Evolutionary conservation across 2,113 vertebrate species (phyloP).

Genomic region (Sapayoa aenigma): DNA sequence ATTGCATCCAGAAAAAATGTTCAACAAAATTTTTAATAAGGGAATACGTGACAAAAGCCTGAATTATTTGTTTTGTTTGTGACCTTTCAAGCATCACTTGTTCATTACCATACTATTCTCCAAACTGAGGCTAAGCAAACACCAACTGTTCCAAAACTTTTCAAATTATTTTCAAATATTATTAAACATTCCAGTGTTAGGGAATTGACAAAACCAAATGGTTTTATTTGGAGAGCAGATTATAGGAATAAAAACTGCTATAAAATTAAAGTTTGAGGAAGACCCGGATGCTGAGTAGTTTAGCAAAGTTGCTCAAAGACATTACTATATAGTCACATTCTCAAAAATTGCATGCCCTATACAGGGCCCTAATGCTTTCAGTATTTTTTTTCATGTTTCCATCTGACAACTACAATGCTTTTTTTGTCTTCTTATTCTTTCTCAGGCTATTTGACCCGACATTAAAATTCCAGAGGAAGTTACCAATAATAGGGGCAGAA

Average conservation of each 20-base stretch:
- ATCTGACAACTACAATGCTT: not conserved
- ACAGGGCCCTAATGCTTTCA: accelerated
- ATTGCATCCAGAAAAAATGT: too few species aligned
- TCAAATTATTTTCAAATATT: not conserved
- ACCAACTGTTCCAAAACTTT: not conserved
- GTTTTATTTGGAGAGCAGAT: not conserved
- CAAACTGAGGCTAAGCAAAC: not conserved
- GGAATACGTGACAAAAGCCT: not conserved
- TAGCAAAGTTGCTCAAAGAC: not conserved
- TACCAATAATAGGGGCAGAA: too few species aligned
- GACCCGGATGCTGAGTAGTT: not conserved
- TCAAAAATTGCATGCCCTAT: not conserved
- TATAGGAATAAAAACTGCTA: not conserved
- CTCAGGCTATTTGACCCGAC: too few species aligned
- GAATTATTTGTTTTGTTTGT: not conserved
- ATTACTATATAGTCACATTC: not conserved
- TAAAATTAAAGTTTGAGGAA: not conserved
- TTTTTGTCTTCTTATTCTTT: not conserved
- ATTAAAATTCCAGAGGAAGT: too few species aligned
- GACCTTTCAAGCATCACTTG: conserved; percentile 39
- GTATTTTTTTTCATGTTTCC: not conserved
- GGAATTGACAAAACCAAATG: not conserved
- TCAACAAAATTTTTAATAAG: too few species aligned
- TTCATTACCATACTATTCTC: not conserved
- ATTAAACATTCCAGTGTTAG: not conserved